Conservation (phyloP, 2,797 vertebrate genomes). For the Lates japonicus region DNA sequence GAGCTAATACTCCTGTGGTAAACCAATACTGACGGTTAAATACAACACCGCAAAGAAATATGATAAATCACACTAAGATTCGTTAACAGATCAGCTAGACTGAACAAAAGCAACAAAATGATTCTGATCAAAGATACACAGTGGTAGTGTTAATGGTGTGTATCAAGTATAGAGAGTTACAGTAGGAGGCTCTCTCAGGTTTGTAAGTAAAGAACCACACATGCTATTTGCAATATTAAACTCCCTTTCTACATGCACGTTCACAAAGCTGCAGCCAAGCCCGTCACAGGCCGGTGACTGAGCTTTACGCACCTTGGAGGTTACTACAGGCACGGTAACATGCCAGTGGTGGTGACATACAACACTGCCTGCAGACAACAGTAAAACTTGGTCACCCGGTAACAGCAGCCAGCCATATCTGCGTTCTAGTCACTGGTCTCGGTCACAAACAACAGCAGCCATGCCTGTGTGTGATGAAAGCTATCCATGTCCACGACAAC, state of each 20-base stretch:
- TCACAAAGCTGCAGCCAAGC: conserved; percentile 32
- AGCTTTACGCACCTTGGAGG: conserved; percentile 67
- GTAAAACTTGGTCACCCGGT: conserved; percentile 32
- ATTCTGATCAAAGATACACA: not conserved
- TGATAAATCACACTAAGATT: conserved; percentile 23
- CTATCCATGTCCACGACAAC: conserved; percentile 54
- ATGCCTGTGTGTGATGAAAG: conserved; percentile 62
- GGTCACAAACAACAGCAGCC: conserved; percentile 76
- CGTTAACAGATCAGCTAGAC: not conserved
- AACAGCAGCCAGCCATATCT: conserved; percentile 53
- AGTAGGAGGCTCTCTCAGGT: conserved; percentile 1
- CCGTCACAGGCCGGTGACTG: conserved; percentile 52
- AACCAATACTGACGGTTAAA: conserved; percentile 60
- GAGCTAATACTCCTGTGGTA: conserved; percentile 53
- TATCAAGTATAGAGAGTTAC: not conserved
- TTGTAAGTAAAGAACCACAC: conserved; percentile 15
- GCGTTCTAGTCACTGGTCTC: conserved; percentile 52
- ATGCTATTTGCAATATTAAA: conserved; percentile 41
- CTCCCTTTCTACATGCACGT: conserved; percentile 3
- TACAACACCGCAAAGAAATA: conserved; percentile 26
- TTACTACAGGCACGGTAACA: conserved; percentile 41
- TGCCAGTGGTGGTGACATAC: conserved; percentile 65
- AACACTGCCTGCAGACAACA: conserved; percentile 53
- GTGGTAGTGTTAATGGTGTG: not conserved
- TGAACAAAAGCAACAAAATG: not conserved